Base-by-base conservation (phyloP, 2,888 invertebrate genomes). In the Dolomedes plantarius region DNA sequence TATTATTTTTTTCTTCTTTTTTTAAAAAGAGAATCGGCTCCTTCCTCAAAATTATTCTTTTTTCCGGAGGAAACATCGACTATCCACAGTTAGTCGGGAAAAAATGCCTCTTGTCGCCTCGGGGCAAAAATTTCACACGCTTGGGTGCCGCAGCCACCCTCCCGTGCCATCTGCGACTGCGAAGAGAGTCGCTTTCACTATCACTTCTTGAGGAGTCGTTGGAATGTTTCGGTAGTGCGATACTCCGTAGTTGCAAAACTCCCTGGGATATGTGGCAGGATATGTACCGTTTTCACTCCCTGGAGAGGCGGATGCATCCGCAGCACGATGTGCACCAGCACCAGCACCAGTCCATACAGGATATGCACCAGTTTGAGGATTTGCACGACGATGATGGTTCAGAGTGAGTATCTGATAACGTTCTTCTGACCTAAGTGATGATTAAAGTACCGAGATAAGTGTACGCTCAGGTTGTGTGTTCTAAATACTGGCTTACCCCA, bases 51-150 rank as follows among this genome's bases (percentile, higher is more conserved):
- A 23, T 16, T 23, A 23, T 56, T 56, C 56, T 3, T 56, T 56
- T 56, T 56, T 23, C 23, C 1, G 19, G 19, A 56, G 23, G 56
- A 56, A 56, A 56, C 23, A 3, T 56, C 13, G 56, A 16, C 56
- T 16, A 56, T 23, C 56, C 56, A 56, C 56, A 56, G 56, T 56
- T 56, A 56, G 56, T 56, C 56, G 27, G 50, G 68, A 73, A 36
- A 32, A 77, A 50, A 73, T 73, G 56, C 67, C n/a, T n/a, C n/a
- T n/a, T 36, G 72, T 73, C 73, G 77, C 83, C 72, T 50, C 36
- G 41, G 73, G 83, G 77, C 77, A 78, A 19, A 77, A 77, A 77
- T 85, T 56, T 65, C 73, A 73, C 68, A 85, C 83, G 83, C 83
- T 64, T 73, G 50, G 69, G 41, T 69, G 75, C 64, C 50, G 41